Percentiles rank a stretch among this genome's conserved stretches.
Conservation (phyloP, 2,797 vertebrate genomes). For the Chromobotia macracanthus region DNA sequence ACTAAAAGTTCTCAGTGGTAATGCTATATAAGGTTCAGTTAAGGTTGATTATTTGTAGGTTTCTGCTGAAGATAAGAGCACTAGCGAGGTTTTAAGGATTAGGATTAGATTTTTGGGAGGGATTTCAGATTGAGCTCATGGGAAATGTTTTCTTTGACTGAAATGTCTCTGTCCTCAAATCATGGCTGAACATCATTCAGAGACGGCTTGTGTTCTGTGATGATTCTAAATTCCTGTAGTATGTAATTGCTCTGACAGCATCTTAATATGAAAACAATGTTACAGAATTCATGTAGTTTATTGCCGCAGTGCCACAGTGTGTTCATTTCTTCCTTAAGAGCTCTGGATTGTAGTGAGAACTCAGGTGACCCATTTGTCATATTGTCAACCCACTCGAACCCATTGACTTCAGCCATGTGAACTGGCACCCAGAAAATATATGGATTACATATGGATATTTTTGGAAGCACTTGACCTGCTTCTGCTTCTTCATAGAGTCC, state of each 20-base stretch:
- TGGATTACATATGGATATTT: constrained; percentile 17
- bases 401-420: not conserved
- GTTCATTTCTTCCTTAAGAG: not conserved
- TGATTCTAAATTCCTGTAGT: not conserved
- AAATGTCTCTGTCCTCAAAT: not conserved
- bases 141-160: not conserved
- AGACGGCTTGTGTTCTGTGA: not conserved
- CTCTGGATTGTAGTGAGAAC: constrained; percentile 6
- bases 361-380: constrained; percentile 26
- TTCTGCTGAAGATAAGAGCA: not conserved
- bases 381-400: not conserved
- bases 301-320: not conserved
- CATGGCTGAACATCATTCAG: not conserved
- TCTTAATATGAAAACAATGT: not conserved
- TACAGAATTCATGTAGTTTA: not conserved
- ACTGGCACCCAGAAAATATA: not conserved
- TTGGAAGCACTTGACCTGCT: constrained; percentile 12
- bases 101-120: not conserved
- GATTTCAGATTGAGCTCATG: not conserved
- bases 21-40: not conserved
- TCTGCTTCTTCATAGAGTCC: not conserved
- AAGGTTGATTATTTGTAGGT: not conserved
- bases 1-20: no score
- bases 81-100: not conserved
- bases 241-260: not conserved